Percentiles rank a stretch among this genome's conserved stretches.
These are phyloP conservation scores for Rachycentron canadum DNA, from an alignment of 2,797 vertebrate genomes.

Conservation along the genomic window DNA sequence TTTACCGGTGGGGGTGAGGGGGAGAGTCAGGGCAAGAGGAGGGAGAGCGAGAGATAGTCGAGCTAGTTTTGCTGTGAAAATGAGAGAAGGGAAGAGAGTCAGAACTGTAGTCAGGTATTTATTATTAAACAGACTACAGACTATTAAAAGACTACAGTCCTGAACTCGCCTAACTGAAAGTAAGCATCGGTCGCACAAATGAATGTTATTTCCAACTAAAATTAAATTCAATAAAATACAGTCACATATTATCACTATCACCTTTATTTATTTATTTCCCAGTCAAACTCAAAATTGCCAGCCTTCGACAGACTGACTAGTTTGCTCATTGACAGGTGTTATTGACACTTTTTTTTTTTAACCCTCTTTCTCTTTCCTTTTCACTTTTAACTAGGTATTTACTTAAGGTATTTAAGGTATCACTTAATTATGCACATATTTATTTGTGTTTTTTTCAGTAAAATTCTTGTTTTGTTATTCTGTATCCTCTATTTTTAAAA, in stretches of 20 bases:
- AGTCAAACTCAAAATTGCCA: not conserved
- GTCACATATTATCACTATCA: not conserved
- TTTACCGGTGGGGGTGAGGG: conserved; percentile 84
- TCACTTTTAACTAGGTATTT: no score
- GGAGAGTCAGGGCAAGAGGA: conserved; percentile 91
- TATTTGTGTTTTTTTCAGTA: not conserved
- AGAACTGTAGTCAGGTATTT: no score
- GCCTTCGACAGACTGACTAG: no score
- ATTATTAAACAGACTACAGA: no score
- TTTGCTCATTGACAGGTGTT: no score
- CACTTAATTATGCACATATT: not conserved
- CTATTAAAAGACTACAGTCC: not conserved
- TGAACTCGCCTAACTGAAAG: not conserved
- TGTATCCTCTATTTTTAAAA: not conserved
- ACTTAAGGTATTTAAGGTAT: no score
- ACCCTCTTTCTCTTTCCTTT: not conserved
- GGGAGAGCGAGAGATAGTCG: conserved; percentile 93
- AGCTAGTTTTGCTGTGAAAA: conserved; percentile 89
- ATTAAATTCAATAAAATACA: not conserved
- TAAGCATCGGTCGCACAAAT: not conserved
- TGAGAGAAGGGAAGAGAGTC: conserved; percentile 23
- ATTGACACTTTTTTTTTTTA: not conserved
- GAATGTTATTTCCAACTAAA: no score
- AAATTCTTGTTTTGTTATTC: no score
- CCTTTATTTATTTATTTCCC: not conserved